Evolutionary conservation across 37 sponge, comb jelly and placozoan species (phyloP), one percentile per base, ranked within the genome.

Genomic region (Dysidea cf. avara): DNA sequence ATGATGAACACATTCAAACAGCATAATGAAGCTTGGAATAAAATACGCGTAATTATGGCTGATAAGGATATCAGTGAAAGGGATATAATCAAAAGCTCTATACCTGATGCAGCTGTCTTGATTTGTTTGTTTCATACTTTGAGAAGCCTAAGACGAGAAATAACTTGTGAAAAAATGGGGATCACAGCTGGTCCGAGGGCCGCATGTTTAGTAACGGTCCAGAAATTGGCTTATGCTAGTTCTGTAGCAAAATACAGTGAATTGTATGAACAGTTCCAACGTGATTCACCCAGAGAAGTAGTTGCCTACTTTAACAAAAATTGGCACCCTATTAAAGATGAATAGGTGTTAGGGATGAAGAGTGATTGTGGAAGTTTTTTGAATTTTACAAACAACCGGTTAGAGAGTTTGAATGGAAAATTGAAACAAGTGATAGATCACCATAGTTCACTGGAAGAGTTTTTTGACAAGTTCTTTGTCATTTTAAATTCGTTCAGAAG

Each of bases 281-380:
- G 53, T 24, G 4, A 12, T 76, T 56, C 26, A 39, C 82, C 56
- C 1, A 53, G 46, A 12, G 16, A n/a, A 3, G 90, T 88, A 2
- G 34, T 79, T 7, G 17, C 36, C 13, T 89, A 89, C 63, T 84
- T 50, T 36, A 46, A 89, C 37, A 39, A 33, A 59, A 79, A 79
- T 37, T 89, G 90, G 90, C n/a, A n/a, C n/a, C n/a, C n/a, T n/a
- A n/a, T n/a, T n/a, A n/a, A n/a, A n/a, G n/a, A n/a, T n/a, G n/a
- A 76, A 89, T 48, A 18, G 38, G 1, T 84, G 83, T 29, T 18
- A 66, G 1, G 20, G 4, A 5, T 64, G 33, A 64, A 64, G 37
- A 31, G 21, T 16, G 12, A 9, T 30, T 30, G 66, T 64, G 66
- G 66, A 35, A 36, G 22, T 32, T 64, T 64, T 33, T 7, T 64